Conservation (phyloP, 2,113 vertebrate species). For the Pogonocichla stellata region DNA sequence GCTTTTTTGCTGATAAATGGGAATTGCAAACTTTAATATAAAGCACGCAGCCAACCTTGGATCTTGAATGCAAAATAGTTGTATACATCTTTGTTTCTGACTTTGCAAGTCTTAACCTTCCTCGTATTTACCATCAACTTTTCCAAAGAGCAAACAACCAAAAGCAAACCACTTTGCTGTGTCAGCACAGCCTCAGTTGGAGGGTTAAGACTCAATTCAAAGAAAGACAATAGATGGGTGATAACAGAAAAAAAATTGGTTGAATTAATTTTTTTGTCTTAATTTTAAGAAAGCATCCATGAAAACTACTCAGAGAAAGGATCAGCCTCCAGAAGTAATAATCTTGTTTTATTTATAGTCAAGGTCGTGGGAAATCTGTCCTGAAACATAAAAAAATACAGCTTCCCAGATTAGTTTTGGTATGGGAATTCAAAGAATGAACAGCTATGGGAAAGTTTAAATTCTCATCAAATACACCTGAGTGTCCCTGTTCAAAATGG, state of each 20-base stretch:
- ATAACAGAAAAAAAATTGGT: not conserved
- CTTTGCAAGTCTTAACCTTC: not conserved
- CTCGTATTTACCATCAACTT: not conserved
- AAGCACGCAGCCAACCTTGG: fast-evolving
- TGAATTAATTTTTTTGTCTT: not conserved
- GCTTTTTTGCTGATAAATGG: not conserved
- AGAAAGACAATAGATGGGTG: not conserved
- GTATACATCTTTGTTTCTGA: not conserved
- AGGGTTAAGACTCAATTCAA: not conserved
- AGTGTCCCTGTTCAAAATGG: not conserved
- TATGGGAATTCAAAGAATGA: constrained; percentile 50
- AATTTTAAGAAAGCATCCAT: not conserved
- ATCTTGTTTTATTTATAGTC: constrained; percentile 59
- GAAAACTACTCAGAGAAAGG: constrained; percentile 16
- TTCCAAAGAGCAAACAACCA: not conserved
- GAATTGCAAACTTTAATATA: not conserved
- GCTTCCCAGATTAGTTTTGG: constrained; percentile 49
- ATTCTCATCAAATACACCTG: constrained; percentile 51
- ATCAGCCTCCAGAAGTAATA: constrained; percentile 48
- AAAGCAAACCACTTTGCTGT: not conserved
- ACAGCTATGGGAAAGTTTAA: constrained; percentile 55
- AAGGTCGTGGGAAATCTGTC: constrained; percentile 50
- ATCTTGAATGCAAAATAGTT: not conserved
- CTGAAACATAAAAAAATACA: not conserved
- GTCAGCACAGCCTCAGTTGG: not conserved